phyloP scores from a whole-genome alignment of 1,140 invertebrate species.

The Macrobrachium nipponense region DNA sequence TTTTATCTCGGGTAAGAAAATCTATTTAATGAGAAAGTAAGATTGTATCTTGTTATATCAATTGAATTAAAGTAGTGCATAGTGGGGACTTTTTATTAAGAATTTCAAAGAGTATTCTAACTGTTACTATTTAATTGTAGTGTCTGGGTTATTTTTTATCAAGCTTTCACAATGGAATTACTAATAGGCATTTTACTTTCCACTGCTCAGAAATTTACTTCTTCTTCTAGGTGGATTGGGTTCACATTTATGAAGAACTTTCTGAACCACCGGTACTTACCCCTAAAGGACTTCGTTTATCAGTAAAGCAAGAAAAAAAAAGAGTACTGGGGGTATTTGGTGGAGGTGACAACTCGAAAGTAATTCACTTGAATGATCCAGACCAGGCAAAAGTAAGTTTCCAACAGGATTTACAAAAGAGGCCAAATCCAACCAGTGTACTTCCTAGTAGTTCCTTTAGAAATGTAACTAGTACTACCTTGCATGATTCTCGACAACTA shows the following conservation, averaged over 20 bases:
- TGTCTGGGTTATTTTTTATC: too few species aligned
- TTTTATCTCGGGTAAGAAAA: too few species aligned
- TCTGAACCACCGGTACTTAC: slow-evolving; percentile 70
- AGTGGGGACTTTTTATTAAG: too few species aligned
- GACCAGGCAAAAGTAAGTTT: slow-evolving; percentile 47
- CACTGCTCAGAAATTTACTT: slow-evolving; percentile 34
- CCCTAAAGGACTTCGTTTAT: slow-evolving; percentile 71
- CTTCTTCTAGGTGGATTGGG: slow-evolving; percentile 73
- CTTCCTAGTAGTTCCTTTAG: too few species aligned
- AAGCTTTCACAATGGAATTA: not conserved
- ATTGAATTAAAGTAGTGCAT: too few species aligned
- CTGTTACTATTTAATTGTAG: too few species aligned
- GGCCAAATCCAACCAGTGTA: too few species aligned
- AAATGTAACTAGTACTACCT: too few species aligned
- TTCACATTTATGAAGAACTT: slow-evolving; percentile 75
- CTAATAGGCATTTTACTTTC: not conserved
- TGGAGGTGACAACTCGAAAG: slow-evolving; percentile 60
- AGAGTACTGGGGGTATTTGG: slow-evolving; percentile 62
- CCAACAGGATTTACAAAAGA: not conserved
- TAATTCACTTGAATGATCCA: slow-evolving; percentile 31
- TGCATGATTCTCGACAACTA: too few species aligned
- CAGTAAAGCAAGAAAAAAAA: slow-evolving; percentile 61
- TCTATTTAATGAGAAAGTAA: too few species aligned
- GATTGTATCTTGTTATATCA: too few species aligned
- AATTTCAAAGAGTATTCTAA: too few species aligned